These are phyloP conservation scores for Mallotus villosus DNA, from an alignment of 2,797 vertebrate genomes.

Conservation along the genomic window DNA sequence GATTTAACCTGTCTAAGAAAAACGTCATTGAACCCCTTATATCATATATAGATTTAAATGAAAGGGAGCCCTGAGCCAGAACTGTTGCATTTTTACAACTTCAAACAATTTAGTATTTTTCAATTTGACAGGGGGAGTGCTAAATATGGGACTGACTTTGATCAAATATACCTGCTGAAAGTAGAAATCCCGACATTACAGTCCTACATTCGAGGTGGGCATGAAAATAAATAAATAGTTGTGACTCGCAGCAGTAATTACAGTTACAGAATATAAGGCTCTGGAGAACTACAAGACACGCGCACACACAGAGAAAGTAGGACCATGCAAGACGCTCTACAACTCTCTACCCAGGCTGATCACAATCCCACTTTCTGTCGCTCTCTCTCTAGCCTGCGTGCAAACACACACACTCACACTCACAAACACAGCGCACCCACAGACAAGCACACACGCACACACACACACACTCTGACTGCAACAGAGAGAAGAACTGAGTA, in stretches of 20 bases:
- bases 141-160: not conserved
- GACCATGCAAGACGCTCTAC: not conserved
- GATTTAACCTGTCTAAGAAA: slow-evolving; percentile 40
- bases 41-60: slow-evolving; percentile 5
- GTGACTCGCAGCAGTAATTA: slow-evolving; percentile 53
- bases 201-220: slow-evolving; percentile 26
- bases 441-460: slow-evolving; percentile 5
- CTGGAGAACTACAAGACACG: slow-evolving; percentile 8
- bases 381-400: not conserved
- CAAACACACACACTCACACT: slow-evolving; percentile 27
- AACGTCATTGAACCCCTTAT: not conserved
- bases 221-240: slow-evolving; percentile 25
- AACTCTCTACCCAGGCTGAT: slow-evolving; percentile 4
- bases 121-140: no score
- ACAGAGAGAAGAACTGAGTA: slow-evolving; percentile 60
- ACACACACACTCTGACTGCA: not conserved
- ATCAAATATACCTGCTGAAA: not conserved
- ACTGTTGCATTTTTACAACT: no score
- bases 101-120: no score
- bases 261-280: slow-evolving; percentile 61
- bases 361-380: not conserved
- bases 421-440: not conserved
- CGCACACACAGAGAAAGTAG: not conserved
- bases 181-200: not conserved
- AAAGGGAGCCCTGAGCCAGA: no score